Evolutionary conservation across 1,140 invertebrate genomes (phyloP), one percentile per base, ranked within the genome.

Genomic region (Battus philenor): DNA sequence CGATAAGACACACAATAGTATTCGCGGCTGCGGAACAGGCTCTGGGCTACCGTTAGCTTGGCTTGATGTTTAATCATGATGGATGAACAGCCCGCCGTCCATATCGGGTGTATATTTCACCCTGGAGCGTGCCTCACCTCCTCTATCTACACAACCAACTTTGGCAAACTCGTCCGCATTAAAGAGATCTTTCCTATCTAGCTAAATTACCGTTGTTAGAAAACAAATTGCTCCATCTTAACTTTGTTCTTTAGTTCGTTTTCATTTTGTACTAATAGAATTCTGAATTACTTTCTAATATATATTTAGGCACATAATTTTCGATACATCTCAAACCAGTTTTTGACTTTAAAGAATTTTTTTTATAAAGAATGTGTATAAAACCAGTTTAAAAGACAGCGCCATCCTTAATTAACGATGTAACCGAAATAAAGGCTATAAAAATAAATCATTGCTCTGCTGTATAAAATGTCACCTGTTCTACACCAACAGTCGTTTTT

Each of bases 21-120:
- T 34, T 34, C 1, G 18, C 18, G 18, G 18, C 18, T 20, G 18
- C 6, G 26, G 26, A 29, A 33, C 20, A 34, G 12, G 29, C 41
- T 33, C 17, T 31, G 26, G 29, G 55, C 62, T 70, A 59, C 68
- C 68, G 65, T 68, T 72, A 71, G 26, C 32, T 47, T 51, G 30
- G 47, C 32, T 47, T 68, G 68, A 77, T 77, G 56, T 65, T 62
- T 58, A 72, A 72, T 70, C 70, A 55, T 77, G 70, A 77, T 68
- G 66, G 70, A 77, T 77, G 69, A 56, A 54, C 2, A 30, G 29
- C 29, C 10, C 39, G 47, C 36, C 47, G 41, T 49, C 58, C 48
- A 49, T 66, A 56, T 54, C 46, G 22, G 36, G 47, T 44, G 46
- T 52, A 41, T 39, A 41, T 39, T 55, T 49, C 34, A 46, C 57